phyloP scores from a whole-genome alignment of 1,140 invertebrate species.

The Chelonus insularis region DNA sequence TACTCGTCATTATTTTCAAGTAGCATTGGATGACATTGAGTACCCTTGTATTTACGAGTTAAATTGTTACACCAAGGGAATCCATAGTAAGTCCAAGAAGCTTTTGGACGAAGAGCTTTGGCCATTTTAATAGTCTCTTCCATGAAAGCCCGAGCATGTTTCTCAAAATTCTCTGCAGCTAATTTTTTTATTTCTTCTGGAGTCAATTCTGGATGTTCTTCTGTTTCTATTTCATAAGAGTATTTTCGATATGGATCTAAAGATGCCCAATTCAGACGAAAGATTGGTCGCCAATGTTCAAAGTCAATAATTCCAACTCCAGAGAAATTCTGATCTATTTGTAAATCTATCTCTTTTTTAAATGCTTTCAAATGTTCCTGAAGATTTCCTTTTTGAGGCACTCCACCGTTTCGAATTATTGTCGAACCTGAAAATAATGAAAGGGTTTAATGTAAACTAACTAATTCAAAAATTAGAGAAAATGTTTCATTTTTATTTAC shows the following conservation, averaged over 20 bases:
- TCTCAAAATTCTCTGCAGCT: conserved; percentile 66
- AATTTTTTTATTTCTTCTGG: conserved; percentile 59
- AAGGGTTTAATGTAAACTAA: no score
- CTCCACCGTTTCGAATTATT: conserved; percentile 69
- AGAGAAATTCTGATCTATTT: conserved; percentile 65
- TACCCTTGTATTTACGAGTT: conserved; percentile 58
- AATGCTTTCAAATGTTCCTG: conserved; percentile 66
- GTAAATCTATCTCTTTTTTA: conserved; percentile 58
- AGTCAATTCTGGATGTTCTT: conserved; percentile 66
- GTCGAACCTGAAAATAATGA: conserved; percentile 34
- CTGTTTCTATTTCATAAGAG: conserved; percentile 65
- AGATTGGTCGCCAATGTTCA: conserved; percentile 80
- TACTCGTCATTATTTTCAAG: conserved; percentile 68
- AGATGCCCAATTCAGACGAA: conserved; percentile 72
- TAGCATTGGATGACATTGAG: conserved; percentile 60
- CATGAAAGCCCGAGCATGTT: conserved; percentile 67
- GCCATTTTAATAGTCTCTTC: conserved; percentile 67
- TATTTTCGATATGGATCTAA: conserved; percentile 67
- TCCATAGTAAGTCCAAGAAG: conserved; percentile 79
- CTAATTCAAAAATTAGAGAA: no score
- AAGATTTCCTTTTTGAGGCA: conserved; percentile 75
- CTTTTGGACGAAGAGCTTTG: conserved; percentile 67
- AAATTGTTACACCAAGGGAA: conserved; percentile 81
- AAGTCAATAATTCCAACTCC: conserved; percentile 81
- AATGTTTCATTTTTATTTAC: conserved; percentile 23